Base-by-base conservation (phyloP, 2,888 invertebrate genomes). In the Dynastes hyllus region DNA sequence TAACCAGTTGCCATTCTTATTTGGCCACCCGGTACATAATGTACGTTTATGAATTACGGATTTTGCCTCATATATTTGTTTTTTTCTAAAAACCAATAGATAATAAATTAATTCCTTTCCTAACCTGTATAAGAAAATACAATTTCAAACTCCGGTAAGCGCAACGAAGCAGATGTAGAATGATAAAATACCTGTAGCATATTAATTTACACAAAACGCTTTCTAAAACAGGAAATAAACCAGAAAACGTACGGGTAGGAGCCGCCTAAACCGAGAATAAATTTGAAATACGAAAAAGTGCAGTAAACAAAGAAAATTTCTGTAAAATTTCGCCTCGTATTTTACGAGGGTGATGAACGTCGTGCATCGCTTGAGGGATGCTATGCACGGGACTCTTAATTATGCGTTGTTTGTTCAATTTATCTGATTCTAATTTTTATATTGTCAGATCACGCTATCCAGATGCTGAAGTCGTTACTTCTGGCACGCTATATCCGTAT, bases 221-320 rank as follows among this genome's bases (percentile, higher is more conserved):
- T n/a, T n/a, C n/a, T 16, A 55, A 13, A 75, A 32, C 75, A 58
- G 75, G 61, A 75, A 75, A 75, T 61, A 75, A 75, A 75, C 75
- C 55, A 32, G 58, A 75, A 61, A 22, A 61, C 16, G 61, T 61
- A 75, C 37, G 16, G 55, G 6, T 16, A 55, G 5, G 13, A 55
- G 55, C 16, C 55, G n/a, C 16, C 16, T 55, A 55, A 55, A 16
- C 13, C 4, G 13, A 55, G n/a, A 55, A 16, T 55, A 16, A 55
- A 55, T 55, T 16, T 16, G 5, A 55, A 55, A 55, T 55, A 55
- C n/a, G n/a, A 16, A 55, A 55, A 16, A n/a, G 55, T 55, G 55
- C 55, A 55, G 55, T 6, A 4, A 55, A 55, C 55, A 4, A n/a
- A 16, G 6, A n/a, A n/a, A 55, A 55, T 11, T 16, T 16, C 55